These are phyloP conservation scores for Stegodyphus dumicola DNA, from an alignment of 1,140 invertebrate species.

Conservation along the genomic window DNA sequence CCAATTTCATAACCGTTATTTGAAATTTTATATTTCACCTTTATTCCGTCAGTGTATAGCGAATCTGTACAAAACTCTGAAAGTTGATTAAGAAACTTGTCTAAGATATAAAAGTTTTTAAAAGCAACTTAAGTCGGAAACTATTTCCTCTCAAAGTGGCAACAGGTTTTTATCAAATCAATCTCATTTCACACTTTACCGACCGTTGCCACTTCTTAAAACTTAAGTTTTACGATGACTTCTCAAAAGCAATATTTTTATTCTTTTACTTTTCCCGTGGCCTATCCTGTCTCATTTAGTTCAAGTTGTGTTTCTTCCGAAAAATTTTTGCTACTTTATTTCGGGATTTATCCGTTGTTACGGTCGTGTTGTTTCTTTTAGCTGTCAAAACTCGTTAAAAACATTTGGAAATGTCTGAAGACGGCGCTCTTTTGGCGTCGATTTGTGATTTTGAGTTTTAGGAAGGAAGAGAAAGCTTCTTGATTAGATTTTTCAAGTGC, in stretches of 20 bases:
- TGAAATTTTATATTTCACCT: no score
- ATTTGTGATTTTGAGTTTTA: constrained; percentile 45
- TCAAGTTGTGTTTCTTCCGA: constrained; percentile 13
- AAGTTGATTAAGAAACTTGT: no score
- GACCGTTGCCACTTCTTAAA: constrained; percentile 13
- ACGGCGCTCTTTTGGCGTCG: not conserved
- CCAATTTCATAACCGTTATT: no score
- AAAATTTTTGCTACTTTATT: constrained; percentile 5
- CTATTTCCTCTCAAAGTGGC: no score
- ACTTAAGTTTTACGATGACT: constrained; percentile 20
- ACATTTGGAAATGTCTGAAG: not conserved
- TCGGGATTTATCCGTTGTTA: constrained; percentile 35
- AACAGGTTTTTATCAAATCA: constrained; percentile 24
- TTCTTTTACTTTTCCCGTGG: not conserved
- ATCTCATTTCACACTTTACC: constrained; percentile 42
- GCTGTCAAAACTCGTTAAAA: constrained; percentile 57
- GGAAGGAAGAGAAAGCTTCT: constrained; percentile 21
- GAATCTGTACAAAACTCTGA: no score
- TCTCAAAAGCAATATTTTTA: constrained; percentile 38
- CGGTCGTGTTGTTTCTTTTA: constrained; percentile 9
- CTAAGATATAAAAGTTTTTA: no score
- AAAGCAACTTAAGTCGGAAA: no score
- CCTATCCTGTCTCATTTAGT: constrained; percentile 40
- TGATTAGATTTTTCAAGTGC: constrained; percentile 59
- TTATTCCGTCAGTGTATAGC: no score